Base-by-base conservation (phyloP, 2,113 vertebrate genomes). In the Podarcis cretensis region DNA sequence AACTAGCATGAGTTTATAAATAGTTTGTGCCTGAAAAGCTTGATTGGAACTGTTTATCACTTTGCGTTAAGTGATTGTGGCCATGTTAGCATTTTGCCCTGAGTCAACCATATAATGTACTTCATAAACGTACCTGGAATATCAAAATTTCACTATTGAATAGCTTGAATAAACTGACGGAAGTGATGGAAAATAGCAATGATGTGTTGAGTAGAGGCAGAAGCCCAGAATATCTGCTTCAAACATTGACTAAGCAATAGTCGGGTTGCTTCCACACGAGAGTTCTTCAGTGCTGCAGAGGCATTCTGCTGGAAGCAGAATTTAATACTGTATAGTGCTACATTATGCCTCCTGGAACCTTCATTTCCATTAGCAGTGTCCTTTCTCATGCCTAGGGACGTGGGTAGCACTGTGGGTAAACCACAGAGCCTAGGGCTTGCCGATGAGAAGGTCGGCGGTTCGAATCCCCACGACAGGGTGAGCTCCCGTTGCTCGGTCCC, bases 1-100 rank as follows among this genome's bases (percentile, higher is more conserved):
- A 43, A 83, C 6, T 90, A 35, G 9, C 83, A 59, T 87, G 40
- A 3, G 40, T 48, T 87, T 69, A 83, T 54, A 81, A 83, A 89
- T 83, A 90, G 71, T 65, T 90, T 77, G 68, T 65, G 25, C 75
- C 75, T 75, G 69, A 92, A 90, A 92, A 87, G 83, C 89, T 21
- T 81, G 71, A 76, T 13, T 40, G 10, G 48, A 43, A 84, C 91
- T 88, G 87, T 92, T 82, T 54, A 30, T 65, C 8, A 1, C 54
- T 5, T 89, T 91, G 20, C 54, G 69, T 87, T 85, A 43, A 91
- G 12, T 13, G 14, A 92, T 10, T 30, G 81, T 14, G 25, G 54
- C 30, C 63, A n/a, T 76, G 40, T 80, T 0, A 4, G 16, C 20
- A 30, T 54, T 74, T 88, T 92, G 76, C 87, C n/a, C 91, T 82